Percentiles rank a stretch among this genome's conserved stretches.
These are phyloP conservation scores for Cerastis rubricosa DNA, from an alignment of 2,888 invertebrate species.

Conservation along the genomic window DNA sequence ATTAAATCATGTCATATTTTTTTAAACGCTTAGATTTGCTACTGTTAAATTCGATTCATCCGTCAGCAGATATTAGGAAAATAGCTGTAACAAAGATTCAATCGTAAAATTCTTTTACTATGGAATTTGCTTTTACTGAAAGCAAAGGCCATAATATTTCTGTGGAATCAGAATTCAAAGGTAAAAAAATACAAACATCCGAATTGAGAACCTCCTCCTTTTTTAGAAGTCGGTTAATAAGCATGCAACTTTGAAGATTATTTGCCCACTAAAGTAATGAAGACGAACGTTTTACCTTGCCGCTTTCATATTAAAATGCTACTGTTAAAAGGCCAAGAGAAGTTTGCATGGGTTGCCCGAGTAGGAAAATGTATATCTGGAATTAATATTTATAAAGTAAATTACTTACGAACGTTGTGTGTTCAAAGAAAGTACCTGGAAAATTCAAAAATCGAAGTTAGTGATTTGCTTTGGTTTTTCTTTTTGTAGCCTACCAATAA, in stretches of 20 bases:
- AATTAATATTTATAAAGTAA: slow-evolving; percentile 10
- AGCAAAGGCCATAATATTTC: not conserved
- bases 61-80: not conserved
- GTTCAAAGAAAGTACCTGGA: not conserved
- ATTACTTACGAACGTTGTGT: not conserved
- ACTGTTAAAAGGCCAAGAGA: slow-evolving; percentile 26
- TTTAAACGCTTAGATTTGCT: not conserved
- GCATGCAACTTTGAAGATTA: slow-evolving; percentile 43
- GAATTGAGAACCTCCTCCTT: too few relatives aligned
- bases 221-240: too few relatives aligned
- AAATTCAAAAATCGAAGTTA: not conserved
- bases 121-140: not conserved
- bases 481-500: not conserved
- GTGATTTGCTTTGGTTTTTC: not conserved
- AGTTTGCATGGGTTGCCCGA: not conserved
- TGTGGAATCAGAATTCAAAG: slow-evolving; percentile 27
- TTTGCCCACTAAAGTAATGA: slow-evolving; percentile 47
- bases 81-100: not conserved
- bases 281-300: slow-evolving; percentile 18
- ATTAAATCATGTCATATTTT: not conserved
- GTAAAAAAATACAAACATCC: too few relatives aligned
- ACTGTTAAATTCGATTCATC: not conserved
- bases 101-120: slow-evolving; percentile 15
- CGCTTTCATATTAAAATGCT: slow-evolving; percentile 7
- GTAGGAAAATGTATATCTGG: slow-evolving; percentile 1